Evolutionary conservation across 2,888 invertebrate species (phyloP).

Genomic region (Andricus quercusramuli): DNA sequence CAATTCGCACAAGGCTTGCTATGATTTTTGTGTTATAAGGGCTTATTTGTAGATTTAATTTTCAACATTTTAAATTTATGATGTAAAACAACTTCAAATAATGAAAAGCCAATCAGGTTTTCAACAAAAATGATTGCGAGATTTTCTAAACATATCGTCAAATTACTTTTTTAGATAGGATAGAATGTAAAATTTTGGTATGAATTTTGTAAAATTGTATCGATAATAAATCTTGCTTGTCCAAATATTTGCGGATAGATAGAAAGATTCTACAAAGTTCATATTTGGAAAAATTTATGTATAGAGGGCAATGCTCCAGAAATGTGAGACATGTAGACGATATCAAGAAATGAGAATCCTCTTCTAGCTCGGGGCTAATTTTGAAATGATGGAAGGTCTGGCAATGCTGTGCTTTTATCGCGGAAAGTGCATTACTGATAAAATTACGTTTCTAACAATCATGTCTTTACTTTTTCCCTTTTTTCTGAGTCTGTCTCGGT

Average conservation of each 20-base stretch:
- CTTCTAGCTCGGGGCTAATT: constrained; percentile 5
- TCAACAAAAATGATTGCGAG: too few relatives aligned
- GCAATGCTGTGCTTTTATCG: constrained; percentile 3
- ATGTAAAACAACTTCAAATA: too few relatives aligned
- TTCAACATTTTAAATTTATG: too few relatives aligned
- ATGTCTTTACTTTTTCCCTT: neutral
- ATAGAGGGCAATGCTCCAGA: neutral
- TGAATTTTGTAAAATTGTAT: too few relatives aligned
- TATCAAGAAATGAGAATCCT: neutral
- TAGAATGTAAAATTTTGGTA: too few relatives aligned
- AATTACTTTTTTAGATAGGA: too few relatives aligned
- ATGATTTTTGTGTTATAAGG: too few relatives aligned
- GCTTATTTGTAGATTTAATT: too few relatives aligned
- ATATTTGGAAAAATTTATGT: neutral
- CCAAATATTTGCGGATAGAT: neutral
- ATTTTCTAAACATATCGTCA: too few relatives aligned
- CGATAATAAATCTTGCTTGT: too few relatives aligned
- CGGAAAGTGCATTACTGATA: constrained; percentile 4
- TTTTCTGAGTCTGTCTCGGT: neutral
- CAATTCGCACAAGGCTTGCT: too few relatives aligned
- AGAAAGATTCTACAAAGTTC: neutral
- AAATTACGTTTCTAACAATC: constrained; percentile 15
- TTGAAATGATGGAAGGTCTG: neutral
- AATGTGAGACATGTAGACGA: neutral
- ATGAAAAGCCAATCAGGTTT: too few relatives aligned